Conservation (phyloP, 2,888 invertebrate genomes). For the Ellobium chinense region DNA sequence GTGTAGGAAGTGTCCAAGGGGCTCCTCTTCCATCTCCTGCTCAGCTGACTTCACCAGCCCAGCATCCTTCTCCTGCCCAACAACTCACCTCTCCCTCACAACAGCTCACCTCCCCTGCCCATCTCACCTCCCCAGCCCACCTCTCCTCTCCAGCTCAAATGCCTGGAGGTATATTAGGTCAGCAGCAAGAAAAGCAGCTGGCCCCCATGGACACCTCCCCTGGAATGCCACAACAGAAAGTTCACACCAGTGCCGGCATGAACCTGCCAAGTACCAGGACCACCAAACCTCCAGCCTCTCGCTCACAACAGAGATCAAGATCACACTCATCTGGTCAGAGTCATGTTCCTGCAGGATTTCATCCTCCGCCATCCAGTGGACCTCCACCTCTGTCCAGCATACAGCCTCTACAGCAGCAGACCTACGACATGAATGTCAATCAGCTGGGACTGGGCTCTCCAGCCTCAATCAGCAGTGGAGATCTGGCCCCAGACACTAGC, state of each 20-base stretch:
- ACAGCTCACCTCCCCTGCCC: slow-evolving; percentile 38
- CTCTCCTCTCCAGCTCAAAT: slow-evolving; percentile 54
- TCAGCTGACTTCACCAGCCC: slow-evolving; percentile 35
- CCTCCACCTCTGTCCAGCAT: slow-evolving; percentile 37
- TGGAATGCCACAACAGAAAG: slow-evolving; percentile 33
- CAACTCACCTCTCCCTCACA: slow-evolving; percentile 52
- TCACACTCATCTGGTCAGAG: slow-evolving; percentile 35
- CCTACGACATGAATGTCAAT: slow-evolving; percentile 89
- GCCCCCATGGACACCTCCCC: slow-evolving; percentile 37
- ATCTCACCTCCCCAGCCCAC: slow-evolving; percentile 43
- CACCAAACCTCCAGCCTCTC: slow-evolving; percentile 37
- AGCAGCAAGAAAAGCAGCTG: slow-evolving; percentile 36
- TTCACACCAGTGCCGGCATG: not conserved
- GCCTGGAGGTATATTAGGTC: slow-evolving; percentile 29
- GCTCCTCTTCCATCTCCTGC: slow-evolving; percentile 34
- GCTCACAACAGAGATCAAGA: slow-evolving; percentile 33
- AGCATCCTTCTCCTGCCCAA: slow-evolving; percentile 38
- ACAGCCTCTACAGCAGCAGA: slow-evolving; percentile 51
- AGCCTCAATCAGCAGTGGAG: slow-evolving; percentile 89
- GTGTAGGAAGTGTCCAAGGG: slow-evolving; percentile 20
- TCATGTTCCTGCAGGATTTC: slow-evolving; percentile 56
- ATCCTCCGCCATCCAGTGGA: slow-evolving; percentile 49
- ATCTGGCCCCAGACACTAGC: slow-evolving; percentile 82
- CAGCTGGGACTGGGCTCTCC: slow-evolving; percentile 93
- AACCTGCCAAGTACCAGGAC: slow-evolving; percentile 25